Base-by-base conservation (phyloP, 2,888 invertebrate species). In the Zele albiditarsus region DNA sequence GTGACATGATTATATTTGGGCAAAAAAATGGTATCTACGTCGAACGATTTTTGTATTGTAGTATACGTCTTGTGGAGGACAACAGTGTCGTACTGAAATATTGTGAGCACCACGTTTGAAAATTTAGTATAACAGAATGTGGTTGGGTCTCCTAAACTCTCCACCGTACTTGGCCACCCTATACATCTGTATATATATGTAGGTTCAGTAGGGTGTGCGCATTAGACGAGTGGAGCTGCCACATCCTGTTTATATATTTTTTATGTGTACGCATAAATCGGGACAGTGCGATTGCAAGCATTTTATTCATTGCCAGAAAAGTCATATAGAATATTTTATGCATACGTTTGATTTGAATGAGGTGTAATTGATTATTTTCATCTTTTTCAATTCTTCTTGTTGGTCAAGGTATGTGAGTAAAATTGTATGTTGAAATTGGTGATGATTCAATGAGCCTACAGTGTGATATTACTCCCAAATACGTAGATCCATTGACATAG, bases 131-230 rank as follows among this genome's bases (percentile, higher is more conserved):
- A 5, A n/a, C 6, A 10, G n/a, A 20, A 20, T 8, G n/a, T 20
- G 23, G 10, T 5, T 10, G 53, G 53, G 20, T 20, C 4, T n/a
- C 10, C 20, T 6, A 23, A 53, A 53, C 20, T 82, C 83, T 79
- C 78, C 76, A 79, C 82, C 83, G 83, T 65, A 75, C 8, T 78
- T 81, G 79, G 80, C 71, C 79, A 79, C 77, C 73, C 80, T 82
- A 82, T 49, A 5, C 1, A 20, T 20, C 1, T 10, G n/a, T 63
- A 38, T 20, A 38, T 38, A 38, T 53, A 42, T 42, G 2, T 12
- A 53, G 8, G 81, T 83, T 84, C 82, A 84, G 85, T 84, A 82
- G 85, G 84, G 83, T 85, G 84, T 81, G 82, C 82, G 83, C 84
- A 79, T 80, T 84, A 81, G 82, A 73, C 82, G 81, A 77, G 82